Evolutionary conservation across 2,113 vertebrate genomes (phyloP).

Genomic region (Collichthys lucidus): DNA sequence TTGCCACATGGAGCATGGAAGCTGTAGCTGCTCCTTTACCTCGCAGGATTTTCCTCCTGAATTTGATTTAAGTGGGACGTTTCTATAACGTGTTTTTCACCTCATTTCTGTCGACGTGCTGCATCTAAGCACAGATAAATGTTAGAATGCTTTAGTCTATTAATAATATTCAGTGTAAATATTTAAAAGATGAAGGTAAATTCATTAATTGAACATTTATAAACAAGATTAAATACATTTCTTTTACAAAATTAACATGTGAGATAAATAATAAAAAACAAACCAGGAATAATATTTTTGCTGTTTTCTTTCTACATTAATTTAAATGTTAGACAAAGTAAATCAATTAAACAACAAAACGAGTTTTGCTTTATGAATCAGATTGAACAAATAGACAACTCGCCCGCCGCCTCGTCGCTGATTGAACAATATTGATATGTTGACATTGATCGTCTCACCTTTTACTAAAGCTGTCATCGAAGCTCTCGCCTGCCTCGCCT

Average conservation of each 20-base stretch:
- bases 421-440: conserved; percentile 69
- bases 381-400: conserved; percentile 35
- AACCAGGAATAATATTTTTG: background rate
- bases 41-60: conserved; percentile 1
- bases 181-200: background rate
- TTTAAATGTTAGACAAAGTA: background rate
- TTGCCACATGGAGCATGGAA: conserved; percentile 51
- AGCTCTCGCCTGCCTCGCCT: conserved; percentile 25
- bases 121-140: background rate
- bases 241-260: background rate
- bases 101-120: conserved; percentile 3
- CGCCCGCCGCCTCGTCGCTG: conserved; percentile 11
- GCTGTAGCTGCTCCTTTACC: conserved; percentile 39
- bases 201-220: background rate
- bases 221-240: background rate
- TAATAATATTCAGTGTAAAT: background rate
- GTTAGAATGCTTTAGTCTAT: background rate
- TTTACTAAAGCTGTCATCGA: conserved; percentile 65
- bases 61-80: background rate
- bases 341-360: conserved; percentile 2
- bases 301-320: background rate
- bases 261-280: background rate
- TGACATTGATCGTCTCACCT: conserved; percentile 70
- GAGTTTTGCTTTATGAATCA: conserved; percentile 42
- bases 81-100: background rate